phyloP scores from a whole-genome alignment of 37 sponge, comb jelly and placozoan genomes.

The Hormiphora californensis region DNA sequence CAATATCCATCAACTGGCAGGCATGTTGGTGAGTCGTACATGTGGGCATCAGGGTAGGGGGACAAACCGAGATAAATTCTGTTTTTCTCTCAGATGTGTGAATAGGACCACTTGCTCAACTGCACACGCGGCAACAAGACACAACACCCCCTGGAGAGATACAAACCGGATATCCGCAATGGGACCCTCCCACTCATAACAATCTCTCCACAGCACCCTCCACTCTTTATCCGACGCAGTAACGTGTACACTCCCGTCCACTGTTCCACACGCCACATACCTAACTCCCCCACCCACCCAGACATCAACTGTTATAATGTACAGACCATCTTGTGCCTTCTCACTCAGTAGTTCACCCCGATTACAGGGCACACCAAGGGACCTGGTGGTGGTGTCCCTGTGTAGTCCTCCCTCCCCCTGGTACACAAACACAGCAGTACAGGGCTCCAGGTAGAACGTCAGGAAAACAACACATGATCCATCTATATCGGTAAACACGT shows the following conservation, averaged over 20 bases:
- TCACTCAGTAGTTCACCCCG: too few relatives aligned
- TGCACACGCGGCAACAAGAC: background rate
- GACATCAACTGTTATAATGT: constrained; percentile 3
- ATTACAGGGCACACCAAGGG: too few relatives aligned
- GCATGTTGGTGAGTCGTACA: too few relatives aligned
- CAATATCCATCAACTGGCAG: constrained; percentile 47
- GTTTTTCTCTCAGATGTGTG: background rate
- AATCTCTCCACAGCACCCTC: background rate
- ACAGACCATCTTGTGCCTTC: too few relatives aligned
- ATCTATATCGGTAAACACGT: background rate
- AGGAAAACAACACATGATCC: background rate
- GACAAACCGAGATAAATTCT: too few relatives aligned
- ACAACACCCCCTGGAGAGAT: background rate
- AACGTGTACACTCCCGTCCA: constrained; percentile 8
- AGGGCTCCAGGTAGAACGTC: constrained; percentile 29
- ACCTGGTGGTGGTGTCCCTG: too few relatives aligned
- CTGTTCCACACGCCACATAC: constrained; percentile 32
- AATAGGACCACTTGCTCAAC: constrained; percentile 32
- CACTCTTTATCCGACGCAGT: background rate
- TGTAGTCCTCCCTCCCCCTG: constrained; percentile 30
- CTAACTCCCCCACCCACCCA: background rate
- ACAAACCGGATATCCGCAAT: background rate
- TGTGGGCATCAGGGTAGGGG: too few relatives aligned
- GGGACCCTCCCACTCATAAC: constrained; percentile 49
- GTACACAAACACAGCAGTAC: background rate